Evolutionary conservation across 2,113 vertebrate species (phyloP).

Genomic region (Pluvialis apricaria): DNA sequence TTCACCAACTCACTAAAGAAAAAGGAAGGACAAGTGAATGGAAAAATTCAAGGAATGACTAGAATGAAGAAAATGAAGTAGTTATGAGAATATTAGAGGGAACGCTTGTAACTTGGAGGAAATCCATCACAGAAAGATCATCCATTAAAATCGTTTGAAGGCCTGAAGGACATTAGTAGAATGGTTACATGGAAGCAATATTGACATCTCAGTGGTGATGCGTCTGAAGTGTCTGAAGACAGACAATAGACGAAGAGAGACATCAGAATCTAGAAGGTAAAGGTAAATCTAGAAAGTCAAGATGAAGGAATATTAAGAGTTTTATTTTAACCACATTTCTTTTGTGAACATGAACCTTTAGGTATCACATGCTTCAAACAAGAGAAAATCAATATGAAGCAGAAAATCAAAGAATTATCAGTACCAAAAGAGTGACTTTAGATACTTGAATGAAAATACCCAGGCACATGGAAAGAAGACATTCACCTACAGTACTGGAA

Average conservation of each 20-base stretch:
- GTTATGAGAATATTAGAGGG: not conserved
- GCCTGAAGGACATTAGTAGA: not conserved
- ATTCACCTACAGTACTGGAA: not conserved
- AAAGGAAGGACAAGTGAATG: not conserved
- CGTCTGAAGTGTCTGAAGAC: not conserved
- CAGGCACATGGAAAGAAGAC: not conserved
- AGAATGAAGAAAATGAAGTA: not conserved
- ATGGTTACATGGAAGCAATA: not conserved
- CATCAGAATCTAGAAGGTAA: not conserved
- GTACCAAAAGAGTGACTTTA: not conserved
- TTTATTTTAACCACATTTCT: not conserved
- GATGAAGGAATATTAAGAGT: not conserved
- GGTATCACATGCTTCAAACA: not conserved
- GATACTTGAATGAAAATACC: not conserved
- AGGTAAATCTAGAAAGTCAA: not conserved
- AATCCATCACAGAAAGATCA: not conserved
- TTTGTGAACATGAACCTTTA: not conserved
- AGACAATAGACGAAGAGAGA: not conserved
- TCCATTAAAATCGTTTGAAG: not conserved
- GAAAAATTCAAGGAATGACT: not conserved
- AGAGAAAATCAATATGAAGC: not conserved
- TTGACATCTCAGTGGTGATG: not conserved
- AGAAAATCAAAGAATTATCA: not conserved
- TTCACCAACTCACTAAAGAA: not conserved
- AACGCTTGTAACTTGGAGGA: not conserved